These are phyloP conservation scores for Chironomus striatipennis DNA, from an alignment of 1,140 invertebrate genomes.

Conservation along the genomic window DNA sequence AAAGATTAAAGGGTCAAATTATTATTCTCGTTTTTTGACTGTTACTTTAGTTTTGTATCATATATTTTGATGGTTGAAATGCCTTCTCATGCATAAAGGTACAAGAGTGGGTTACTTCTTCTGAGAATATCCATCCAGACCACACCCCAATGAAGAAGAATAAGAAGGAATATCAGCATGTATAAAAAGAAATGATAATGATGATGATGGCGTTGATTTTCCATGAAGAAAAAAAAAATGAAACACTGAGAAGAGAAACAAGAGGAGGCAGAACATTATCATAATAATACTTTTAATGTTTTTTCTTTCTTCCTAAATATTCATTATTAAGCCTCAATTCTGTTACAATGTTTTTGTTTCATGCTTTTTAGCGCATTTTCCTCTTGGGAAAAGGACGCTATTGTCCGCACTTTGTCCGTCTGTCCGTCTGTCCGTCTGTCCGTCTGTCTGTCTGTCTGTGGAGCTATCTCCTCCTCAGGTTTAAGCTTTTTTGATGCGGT, in stretches of 20 bases:
- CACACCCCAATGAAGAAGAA: background rate
- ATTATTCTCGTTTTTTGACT: background rate
- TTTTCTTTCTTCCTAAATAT: background rate
- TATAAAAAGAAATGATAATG: no score
- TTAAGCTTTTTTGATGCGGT: no score
- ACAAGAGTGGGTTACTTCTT: no score
- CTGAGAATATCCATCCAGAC: background rate
- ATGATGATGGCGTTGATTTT: background rate
- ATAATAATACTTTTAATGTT: constrained; percentile 20
- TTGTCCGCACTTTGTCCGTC: no score
- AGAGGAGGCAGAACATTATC: background rate
- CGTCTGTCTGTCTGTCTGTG: no score
- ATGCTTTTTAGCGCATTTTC: no score
- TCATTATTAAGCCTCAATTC: constrained; percentile 5
- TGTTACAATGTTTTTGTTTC: no score
- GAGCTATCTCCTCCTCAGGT: no score
- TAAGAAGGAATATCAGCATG: background rate
- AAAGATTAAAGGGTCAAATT: constrained; percentile 22
- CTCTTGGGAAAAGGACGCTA: no score
- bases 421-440: no score
- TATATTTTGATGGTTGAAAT: background rate
- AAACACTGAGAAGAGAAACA: background rate
- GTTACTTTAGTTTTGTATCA: background rate
- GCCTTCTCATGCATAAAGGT: background rate
- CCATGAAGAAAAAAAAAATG: no score